Base-by-base conservation (phyloP, 2,113 vertebrate genomes). In the Antechinus flavipes region DNA sequence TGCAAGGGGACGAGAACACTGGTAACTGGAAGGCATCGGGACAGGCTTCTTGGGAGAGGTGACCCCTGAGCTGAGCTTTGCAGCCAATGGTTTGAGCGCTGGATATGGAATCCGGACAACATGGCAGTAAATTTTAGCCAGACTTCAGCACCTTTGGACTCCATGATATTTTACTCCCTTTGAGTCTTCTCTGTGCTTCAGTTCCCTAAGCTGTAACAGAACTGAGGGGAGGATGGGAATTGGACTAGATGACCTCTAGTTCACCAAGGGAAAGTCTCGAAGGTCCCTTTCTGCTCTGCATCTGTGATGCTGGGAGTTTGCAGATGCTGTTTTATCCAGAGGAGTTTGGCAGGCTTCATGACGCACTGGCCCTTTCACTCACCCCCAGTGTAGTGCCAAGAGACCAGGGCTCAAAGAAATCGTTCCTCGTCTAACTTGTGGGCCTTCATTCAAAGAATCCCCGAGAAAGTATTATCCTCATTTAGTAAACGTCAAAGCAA, bases 401-500 rank as follows among this genome's bases (percentile, higher is more conserved):
- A n/a, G 61, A 16, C 19, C 19, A 84, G 35, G 68, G 68, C 35
- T 42, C 68, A 84, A 22, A 42, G 68, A 84, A 84, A 84, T 42
- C 22, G 19, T 84, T 84, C n/a, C n/a, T 42, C 35, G 19, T 84
- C 42, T 6, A 42, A 22, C 19, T 84, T 84, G n/a, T 84, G n/a
- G n/a, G n/a, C n/a, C n/a, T 84, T 84, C n/a, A 22, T 42, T 84
- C 68, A 84, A 84, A 84, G 68, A n/a, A 84, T n/a, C 8, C 35
- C 6, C 19, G 76, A 30, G n/a, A 76, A 93, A 91, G 92, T 49
- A 54, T 92, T 92, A 46, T 94, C 19, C 95, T 94, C 50, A 30
- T 93, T 93, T 89, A 95, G 93, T 46, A 94, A 54, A 92, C 95
- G 42, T 96, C 94, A 94, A 84, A 96, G 96, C 6, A 95, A 76